Conservation (phyloP, 2,113 vertebrate genomes). For the Takifugu flavidus region DNA sequence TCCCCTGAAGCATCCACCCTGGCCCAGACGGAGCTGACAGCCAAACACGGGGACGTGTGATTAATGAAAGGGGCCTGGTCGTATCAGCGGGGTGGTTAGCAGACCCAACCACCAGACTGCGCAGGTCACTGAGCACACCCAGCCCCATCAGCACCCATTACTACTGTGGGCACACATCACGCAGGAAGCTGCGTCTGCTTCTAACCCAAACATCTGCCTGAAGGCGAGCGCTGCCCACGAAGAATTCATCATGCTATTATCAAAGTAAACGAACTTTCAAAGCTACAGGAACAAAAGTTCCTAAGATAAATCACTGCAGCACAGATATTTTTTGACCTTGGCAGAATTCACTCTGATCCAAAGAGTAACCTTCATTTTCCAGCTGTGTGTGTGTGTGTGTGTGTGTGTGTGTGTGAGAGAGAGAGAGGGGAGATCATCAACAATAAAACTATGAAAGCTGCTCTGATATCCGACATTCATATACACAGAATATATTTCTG, state of each 20-base stretch:
- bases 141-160: slow-evolving; percentile 66
- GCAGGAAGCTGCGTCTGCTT: slow-evolving; percentile 18
- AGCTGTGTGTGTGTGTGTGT: neutral
- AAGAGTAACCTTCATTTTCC: slow-evolving; percentile 13
- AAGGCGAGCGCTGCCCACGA: neutral
- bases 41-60: slow-evolving; percentile 79
- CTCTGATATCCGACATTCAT: slow-evolving; percentile 30
- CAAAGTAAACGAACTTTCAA: slow-evolving; percentile 2
- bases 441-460: slow-evolving; percentile 38
- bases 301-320: slow-evolving; percentile 13
- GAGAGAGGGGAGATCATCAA: slow-evolving; percentile 14
- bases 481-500: slow-evolving; percentile 34
- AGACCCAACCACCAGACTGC: slow-evolving; percentile 75
- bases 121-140: slow-evolving; percentile 92
- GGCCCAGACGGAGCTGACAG: slow-evolving; percentile 74
- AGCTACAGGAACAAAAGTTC: slow-evolving; percentile 10
- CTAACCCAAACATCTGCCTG: neutral
- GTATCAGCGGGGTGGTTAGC: slow-evolving; percentile 92
- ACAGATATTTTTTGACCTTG: slow-evolving; percentile 34
- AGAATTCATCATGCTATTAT: neutral
- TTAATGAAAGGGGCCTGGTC: slow-evolving; percentile 91
- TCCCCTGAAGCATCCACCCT: slow-evolving; percentile 63
- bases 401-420: slow-evolving; percentile 11
- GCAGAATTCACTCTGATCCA: slow-evolving; percentile 18
- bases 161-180: slow-evolving; percentile 39